Conservation (phyloP, 2,888 invertebrate genomes). For the Hybos culiciformis region DNA sequence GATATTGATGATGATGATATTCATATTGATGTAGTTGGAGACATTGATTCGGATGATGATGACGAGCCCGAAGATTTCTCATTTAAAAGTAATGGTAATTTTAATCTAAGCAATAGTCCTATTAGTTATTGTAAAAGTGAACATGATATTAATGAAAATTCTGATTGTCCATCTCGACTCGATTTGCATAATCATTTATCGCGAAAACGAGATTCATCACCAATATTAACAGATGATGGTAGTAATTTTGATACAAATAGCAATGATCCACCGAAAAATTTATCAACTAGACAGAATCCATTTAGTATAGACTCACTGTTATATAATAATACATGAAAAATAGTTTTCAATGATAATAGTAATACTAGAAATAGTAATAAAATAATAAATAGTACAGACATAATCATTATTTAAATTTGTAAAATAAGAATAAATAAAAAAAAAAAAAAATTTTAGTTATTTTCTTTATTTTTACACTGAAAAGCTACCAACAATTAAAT, state of each 20-base stretch:
- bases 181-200: slow-evolving; percentile 38
- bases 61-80: slow-evolving; percentile 37
- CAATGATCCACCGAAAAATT: slow-evolving; percentile 46
- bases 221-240: slow-evolving; percentile 34
- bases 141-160: background rate
- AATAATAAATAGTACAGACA: background rate
- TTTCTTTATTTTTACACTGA: background rate
- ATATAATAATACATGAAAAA: slow-evolving; percentile 38
- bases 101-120: slow-evolving; percentile 32
- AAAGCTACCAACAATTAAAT: background rate
- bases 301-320: slow-evolving; percentile 83
- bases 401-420: too few relatives aligned
- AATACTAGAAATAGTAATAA: background rate
- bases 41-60: slow-evolving; percentile 50
- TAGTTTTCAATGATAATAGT: background rate
- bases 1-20: slow-evolving; percentile 52
- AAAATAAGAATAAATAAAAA: background rate
- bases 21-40: slow-evolving; percentile 77
- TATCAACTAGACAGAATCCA: slow-evolving; percentile 52
- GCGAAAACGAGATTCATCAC: slow-evolving; percentile 21
- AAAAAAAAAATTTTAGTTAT: background rate
- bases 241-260: slow-evolving; percentile 27
- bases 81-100: slow-evolving; percentile 34
- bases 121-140: slow-evolving; percentile 9
- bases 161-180: too few relatives aligned